These are phyloP conservation scores for Gymnocheta viridis DNA, from an alignment of 2,888 invertebrate genomes.

Conservation along the genomic window DNA sequence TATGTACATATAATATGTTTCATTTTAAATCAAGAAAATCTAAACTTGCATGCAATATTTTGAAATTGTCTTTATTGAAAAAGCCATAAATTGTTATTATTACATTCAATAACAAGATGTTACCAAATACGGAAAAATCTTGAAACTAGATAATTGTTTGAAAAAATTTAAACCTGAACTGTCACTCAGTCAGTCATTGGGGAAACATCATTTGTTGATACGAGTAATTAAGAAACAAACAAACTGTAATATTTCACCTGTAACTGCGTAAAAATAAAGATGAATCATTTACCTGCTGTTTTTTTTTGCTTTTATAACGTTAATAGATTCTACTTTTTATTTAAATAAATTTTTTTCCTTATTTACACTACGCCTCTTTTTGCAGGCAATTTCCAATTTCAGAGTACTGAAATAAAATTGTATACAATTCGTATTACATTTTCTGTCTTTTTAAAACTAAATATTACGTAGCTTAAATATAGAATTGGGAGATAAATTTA, in stretches of 20 bases:
- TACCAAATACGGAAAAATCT: slow-evolving; percentile 38
- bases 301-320: background rate
- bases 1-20: background rate
- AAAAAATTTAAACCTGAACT: slow-evolving; percentile 25
- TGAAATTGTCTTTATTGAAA: background rate
- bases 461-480: too few species aligned
- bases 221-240: slow-evolving; percentile 21
- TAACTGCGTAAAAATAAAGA: background rate
- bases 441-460: too few species aligned
- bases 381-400: slow-evolving; percentile 9
- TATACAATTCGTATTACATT: too few species aligned
- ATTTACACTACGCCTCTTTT: background rate
- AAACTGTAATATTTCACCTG: slow-evolving; percentile 34
- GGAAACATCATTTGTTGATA: slow-evolving; percentile 9
- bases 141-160: slow-evolving; percentile 2
- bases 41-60: background rate
- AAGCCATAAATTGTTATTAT: background rate
- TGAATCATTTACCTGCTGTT: slow-evolving; percentile 28
- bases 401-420: too few species aligned
- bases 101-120: slow-evolving; percentile 21
- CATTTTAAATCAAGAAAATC: background rate
- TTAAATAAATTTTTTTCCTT: background rate
- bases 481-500: too few species aligned
- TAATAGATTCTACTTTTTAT: background rate
- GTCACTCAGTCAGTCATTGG: slow-evolving; percentile 47